Base-by-base conservation (phyloP, 2,888 invertebrate genomes). In the Trissolcus japonicus region DNA sequence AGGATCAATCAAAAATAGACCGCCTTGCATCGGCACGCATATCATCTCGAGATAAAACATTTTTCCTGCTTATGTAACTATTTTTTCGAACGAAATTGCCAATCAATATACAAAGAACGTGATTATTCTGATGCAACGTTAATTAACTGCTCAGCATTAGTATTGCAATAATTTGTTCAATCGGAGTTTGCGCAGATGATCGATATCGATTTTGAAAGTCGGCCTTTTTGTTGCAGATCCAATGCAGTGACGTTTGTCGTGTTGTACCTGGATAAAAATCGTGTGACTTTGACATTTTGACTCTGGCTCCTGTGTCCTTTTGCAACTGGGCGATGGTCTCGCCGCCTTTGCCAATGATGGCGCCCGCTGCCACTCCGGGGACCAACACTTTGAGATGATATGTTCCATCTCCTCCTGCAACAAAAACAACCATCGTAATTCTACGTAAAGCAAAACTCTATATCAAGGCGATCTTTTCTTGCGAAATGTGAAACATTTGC, bases 231-330 rank as follows among this genome's bases (percentile, higher is more conserved):
- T 17, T 56, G 35, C 35, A 35, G 35, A 35, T 35, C 11, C 9
- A 35, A 11, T 35, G 35, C 35, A 9, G 25, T 6, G 25, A 35
- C 9, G 35, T n/a, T 25, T 54, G 53, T n/a, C 17, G 35, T 63
- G 4, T 3, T 65, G 14, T 90, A 98, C 98, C 98, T 91, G 98
- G 99, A 92, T 98, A 99, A 90, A 97, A 98, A 90, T 99, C 99
- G 88, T 98, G 98, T 65, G 98, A 96, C 91, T 98, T 99, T 86
- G 98, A 99, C 98, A 99, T 99, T 92, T 99, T 99, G 84, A 99
- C 97, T 86, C 97, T 93, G 84, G 98, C 98, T 84, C 97, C 97
- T 63, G 98, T 96, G 90, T 99, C 98, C 91, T 97, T 98, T 91
- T 99, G 98, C 86, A 99, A 92, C 89, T 98, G 96, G 85, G 98